Base-by-base conservation (phyloP, 2,113 vertebrate species). In the Chitala chitala region DNA sequence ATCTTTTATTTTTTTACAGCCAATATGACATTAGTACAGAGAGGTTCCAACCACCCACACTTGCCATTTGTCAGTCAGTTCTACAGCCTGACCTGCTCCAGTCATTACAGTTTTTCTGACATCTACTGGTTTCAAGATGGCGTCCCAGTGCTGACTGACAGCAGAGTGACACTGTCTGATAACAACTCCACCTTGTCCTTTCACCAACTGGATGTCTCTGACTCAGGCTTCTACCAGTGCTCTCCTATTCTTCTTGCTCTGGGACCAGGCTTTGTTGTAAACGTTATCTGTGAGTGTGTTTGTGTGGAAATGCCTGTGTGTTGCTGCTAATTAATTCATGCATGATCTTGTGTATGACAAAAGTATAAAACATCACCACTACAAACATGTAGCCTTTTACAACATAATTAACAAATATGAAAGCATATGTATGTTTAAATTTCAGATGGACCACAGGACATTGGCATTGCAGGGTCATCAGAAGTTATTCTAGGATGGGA, bases 401-500 rank as follows among this genome's bases (percentile, higher is more conserved):
- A 42, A 24, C 24, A 33, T 44, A 9, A 66, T 22, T 66, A 26
- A 10, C 64, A 44, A 20, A 24, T 10, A 46, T 46, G 8, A 24
- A 40, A 12, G 22, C 10, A n/a, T 66, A 46, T 26, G 40, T 44
- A 9, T 42, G 64, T 53, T 1, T 48, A 46, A 17, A 31, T 42
- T 69, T 51, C 68, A 69, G 68, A 51, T 69, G 68, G 68, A 33
- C 68, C 68, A 53, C 13, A 31, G 24, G 36, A 50, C n/a, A 15
- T 10, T 24, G 12, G 12, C 68, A 53, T 69, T 26, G 20, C 6
- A 33, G 68, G 68, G 10, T 29, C 48, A 26, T 53, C 29, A 24
- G 68, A 31, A 29, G 6, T 69, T 24, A n/a, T 29, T 31, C 68
- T 33, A 3, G 7, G 68, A 1, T 5, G 3, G 7, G 22, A 26